Evolutionary conservation across 2,888 invertebrate species (phyloP), one percentile per base, ranked within the genome.

Genomic region (Leucophenga maculata): DNA sequence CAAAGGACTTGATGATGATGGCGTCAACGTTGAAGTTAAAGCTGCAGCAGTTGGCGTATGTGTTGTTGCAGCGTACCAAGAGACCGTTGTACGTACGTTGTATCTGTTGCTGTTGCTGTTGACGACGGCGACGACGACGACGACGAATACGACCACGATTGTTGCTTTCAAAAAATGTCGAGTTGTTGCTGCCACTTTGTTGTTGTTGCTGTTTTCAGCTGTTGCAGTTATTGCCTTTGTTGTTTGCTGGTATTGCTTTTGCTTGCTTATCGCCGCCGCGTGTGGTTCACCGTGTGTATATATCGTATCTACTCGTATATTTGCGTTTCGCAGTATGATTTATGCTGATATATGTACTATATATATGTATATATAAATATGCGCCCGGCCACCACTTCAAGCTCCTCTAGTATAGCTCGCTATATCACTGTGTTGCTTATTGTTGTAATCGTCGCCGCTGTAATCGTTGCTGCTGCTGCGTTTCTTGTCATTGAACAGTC

Each of bases 401-500:
- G 14, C 8, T 39, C 3, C 3, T 39, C 39, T 39, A 11, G 11
- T 39, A 39, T 39, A 11, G 39, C 39, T 39, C 11, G 39, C 39
- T 39, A 39, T 39, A 39, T 6, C 6, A 39, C 39, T 39, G 39
- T 6, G 8, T 39, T 39, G 39, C 39, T 39, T 39, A 39, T 39
- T 57, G 26, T 13, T 57, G 6, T 57, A 57, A 20, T 14, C 14
- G 26, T 31, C 31, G 14, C 4, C 22, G 26, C 8, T 57, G 31
- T 57, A 16, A 8, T 57, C 14, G 22, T 55, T 55, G 52, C 54
- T 48, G 68, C 67, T 67, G 66, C 68, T 67, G 71, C 48, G 65
- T 65, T 65, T 74, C 75, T 81, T 75, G 81, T 78, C 78, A 78
- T 78, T 82, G 83, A 78, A 77, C 73, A 72, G 72, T 80, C 75